A percentile compares a stretch with the other conserved stretches of the same genome.
phyloP scores from a whole-genome alignment of 2,797 vertebrate species.

The Sebastes wilsoni region DNA sequence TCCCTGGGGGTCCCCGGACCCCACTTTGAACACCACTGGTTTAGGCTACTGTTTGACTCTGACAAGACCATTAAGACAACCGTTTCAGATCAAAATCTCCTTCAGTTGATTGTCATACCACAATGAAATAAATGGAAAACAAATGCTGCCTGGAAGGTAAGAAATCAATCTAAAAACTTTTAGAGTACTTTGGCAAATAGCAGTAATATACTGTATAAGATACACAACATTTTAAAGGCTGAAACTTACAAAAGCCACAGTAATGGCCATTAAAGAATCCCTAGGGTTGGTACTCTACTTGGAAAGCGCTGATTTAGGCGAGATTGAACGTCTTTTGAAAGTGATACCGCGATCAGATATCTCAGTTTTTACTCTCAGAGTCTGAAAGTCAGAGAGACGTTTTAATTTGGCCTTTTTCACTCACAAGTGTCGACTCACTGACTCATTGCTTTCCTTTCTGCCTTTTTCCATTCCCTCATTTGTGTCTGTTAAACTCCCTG shows the following conservation, averaged over 20 bases:
- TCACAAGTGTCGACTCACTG: background rate
- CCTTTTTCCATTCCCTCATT: background rate
- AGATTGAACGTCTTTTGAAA: background rate
- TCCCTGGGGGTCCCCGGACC: too few species aligned
- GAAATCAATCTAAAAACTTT: constrained; percentile 3
- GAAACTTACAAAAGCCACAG: background rate
- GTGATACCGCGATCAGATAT: background rate
- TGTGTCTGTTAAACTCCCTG: background rate
- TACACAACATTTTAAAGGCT: background rate
- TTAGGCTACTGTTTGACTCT: too few species aligned
- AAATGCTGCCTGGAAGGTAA: background rate
- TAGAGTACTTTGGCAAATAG: background rate
- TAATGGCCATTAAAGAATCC: background rate
- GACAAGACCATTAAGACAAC: background rate
- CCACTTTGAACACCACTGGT: too few species aligned
- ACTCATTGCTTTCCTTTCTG: background rate
- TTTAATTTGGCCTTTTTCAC: background rate
- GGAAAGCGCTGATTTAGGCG: background rate
- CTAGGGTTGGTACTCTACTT: background rate
- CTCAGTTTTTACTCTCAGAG: background rate
- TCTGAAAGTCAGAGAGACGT: background rate
- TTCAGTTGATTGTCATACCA: background rate
- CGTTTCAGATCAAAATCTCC: background rate
- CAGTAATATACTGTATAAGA: background rate
- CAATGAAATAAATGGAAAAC: constrained; percentile 4